Conservation (phyloP, 2,888 invertebrate species). For the Andrena marginata region DNA sequence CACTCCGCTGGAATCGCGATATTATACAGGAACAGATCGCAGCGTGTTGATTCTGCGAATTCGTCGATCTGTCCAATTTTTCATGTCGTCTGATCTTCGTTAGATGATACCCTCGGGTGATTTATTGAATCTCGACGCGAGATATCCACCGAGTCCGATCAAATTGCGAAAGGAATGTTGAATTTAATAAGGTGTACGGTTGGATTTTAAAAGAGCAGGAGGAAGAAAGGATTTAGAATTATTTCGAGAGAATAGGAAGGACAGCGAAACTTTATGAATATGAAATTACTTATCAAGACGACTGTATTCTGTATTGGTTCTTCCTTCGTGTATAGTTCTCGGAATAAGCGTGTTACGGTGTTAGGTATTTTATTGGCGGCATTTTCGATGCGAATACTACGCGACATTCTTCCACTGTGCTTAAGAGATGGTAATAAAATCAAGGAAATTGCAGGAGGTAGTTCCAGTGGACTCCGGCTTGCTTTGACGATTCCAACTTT, state of each 20-base stretch:
- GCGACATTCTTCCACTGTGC: conserved; percentile 23
- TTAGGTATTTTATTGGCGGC: conserved; percentile 9
- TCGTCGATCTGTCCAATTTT: neutral
- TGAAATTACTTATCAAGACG: neutral
- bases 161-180: neutral
- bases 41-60: conserved; percentile 5
- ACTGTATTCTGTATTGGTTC: neutral
- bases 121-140: conserved; percentile 9
- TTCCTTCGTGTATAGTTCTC: neutral
- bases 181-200: neutral
- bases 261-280: neutral
- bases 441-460: conserved; percentile 20
- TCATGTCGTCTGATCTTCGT: neutral
- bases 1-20: neutral
- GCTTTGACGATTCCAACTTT: conserved; percentile 22
- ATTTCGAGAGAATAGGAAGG: neutral
- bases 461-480: neutral
- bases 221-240: neutral
- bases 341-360: conserved; percentile 28
- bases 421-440: conserved; percentile 13
- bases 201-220: neutral
- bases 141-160: neutral
- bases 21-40: neutral
- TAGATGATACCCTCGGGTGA: conserved; percentile 1
- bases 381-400: conserved; percentile 8